phyloP scores from a whole-genome alignment of 1,140 invertebrate species.

The Acromyrmex charruanus region DNA sequence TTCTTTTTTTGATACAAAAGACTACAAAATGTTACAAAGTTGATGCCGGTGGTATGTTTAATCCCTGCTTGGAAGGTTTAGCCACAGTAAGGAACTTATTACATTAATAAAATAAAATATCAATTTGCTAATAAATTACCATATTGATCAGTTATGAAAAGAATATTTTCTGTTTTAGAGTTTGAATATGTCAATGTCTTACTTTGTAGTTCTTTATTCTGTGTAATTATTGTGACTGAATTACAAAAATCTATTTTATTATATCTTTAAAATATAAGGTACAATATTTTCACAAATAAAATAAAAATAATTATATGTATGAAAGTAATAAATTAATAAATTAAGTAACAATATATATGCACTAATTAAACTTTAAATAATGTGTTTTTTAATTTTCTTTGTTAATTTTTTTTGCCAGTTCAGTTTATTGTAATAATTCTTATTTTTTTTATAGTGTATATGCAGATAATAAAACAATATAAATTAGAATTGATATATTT shows the following conservation, averaged over 20 bases:
- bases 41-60: conserved; percentile 38
- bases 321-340: background rate
- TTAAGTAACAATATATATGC: background rate
- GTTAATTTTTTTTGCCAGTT: background rate
- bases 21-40: conserved; percentile 40
- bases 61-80: conserved; percentile 30
- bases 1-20: conserved; percentile 29
- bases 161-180: conserved; percentile 2
- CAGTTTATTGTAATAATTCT: no score
- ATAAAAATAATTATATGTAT: background rate
- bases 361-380: background rate
- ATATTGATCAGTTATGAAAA: background rate
- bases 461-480: no score
- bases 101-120: background rate
- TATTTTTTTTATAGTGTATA: no score
- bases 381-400: background rate
- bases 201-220: conserved; percentile 19
- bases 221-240: background rate
- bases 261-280: background rate
- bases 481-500: no score
- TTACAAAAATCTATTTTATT: background rate
- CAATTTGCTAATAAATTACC: no score
- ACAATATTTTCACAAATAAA: background rate
- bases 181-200: conserved; percentile 21
- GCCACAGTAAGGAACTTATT: conserved; percentile 2